Base-by-base conservation (phyloP, 2,113 vertebrate genomes). In the Mobula hypostoma region DNA sequence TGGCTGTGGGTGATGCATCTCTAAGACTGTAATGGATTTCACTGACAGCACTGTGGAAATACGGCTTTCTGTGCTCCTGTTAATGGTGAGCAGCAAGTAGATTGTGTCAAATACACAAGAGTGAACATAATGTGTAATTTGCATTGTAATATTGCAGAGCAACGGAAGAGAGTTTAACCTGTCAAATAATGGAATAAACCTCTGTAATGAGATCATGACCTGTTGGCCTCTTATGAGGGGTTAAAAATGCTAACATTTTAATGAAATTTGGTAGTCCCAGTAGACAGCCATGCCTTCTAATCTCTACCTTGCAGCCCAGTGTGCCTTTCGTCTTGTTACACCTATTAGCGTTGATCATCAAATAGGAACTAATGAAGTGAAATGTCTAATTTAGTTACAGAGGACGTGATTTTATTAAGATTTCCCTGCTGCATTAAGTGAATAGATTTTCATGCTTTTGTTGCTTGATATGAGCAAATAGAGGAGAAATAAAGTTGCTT, bases 281-380 rank as follows among this genome's bases (percentile, higher is more conserved):
- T 17, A 36, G 11, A 48, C 40, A 74, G 7, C 70, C 24, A 93
- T 40, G 21, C 8, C 9, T 48, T 7, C 3, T 27, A 93, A 56
- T 93, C 63, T 40, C n/a, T 36, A 48, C 70, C 19, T 72, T 48
- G 68, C 91, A 76, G 70, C 68, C 70, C 40, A 24, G 0, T 95
- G 94, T 96, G 95, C 95, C 94, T 95, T 4, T 56, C 24, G 0
- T 2, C 94, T 95, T 94, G 94, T 96, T 94, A 95, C 0, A 74
- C 90, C 82, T 82, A 72, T 96, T 95, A 95, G 32, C 94, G 95
- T 95, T 94, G 68, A 94, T 94, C 94, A 48, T 94, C 94, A 94
- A 90, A 87, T 94, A 95, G 32, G 72, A 40, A 93, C 36, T 68
- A 21, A 11, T 29, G 21, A 92, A 63, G 48, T 36, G 79, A 82